Conservation (phyloP, 2,797 vertebrate species). For the Spondyliosoma cantharus region DNA sequence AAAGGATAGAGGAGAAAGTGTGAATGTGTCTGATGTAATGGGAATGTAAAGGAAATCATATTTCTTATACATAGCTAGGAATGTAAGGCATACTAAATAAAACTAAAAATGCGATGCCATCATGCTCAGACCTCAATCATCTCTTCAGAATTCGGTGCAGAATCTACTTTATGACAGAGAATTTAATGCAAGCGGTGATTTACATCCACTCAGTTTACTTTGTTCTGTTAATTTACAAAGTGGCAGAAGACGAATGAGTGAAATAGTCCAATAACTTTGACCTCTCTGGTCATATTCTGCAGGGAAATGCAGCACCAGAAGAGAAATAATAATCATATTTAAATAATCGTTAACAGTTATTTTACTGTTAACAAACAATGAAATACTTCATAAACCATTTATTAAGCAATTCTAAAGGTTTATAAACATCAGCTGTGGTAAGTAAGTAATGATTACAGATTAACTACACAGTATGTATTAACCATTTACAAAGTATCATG, state of each 20-base stretch:
- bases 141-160: slow-evolving; percentile 1
- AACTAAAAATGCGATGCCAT: slow-evolving; percentile 21
- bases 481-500: too few relatives aligned
- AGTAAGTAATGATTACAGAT: too few relatives aligned
- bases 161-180: slow-evolving; percentile 1
- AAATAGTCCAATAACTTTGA: slow-evolving; percentile 3
- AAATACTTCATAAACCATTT: too few relatives aligned
- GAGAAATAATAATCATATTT: too few relatives aligned
- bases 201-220: neutral
- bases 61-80: neutral
- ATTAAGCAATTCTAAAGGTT: too few relatives aligned
- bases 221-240: slow-evolving; percentile 12
- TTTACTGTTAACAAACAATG: too few relatives aligned
- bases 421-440: too few relatives aligned
- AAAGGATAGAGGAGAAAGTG: neutral
- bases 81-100: neutral
- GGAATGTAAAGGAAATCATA: slow-evolving; percentile 31
- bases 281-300: slow-evolving; percentile 2
- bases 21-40: neutral
- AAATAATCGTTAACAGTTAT: too few relatives aligned
- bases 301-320: neutral
- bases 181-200: slow-evolving; percentile 34
- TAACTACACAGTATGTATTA: too few relatives aligned
- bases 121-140: neutral
- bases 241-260: slow-evolving; percentile 5